These are phyloP conservation scores for Carposina sasakii DNA, from an alignment of 1,140 invertebrate species.

Conservation along the genomic window DNA sequence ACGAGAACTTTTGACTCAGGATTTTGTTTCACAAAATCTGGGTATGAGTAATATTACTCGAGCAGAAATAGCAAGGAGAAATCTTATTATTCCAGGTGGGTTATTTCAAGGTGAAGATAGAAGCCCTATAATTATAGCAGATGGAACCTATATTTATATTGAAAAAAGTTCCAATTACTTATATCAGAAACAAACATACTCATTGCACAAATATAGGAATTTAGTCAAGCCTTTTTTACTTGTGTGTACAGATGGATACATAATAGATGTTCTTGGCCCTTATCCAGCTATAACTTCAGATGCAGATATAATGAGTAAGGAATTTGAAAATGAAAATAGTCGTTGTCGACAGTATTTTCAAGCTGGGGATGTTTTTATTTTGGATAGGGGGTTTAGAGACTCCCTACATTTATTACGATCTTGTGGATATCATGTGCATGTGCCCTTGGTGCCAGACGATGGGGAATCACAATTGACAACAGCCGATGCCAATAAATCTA, in stretches of 20 bases:
- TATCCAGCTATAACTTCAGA: slow-evolving; percentile 16
- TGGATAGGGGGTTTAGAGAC: slow-evolving; percentile 14
- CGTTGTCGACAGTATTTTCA: slow-evolving; percentile 9
- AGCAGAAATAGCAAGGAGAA: slow-evolving; percentile 6
- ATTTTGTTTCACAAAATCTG: slow-evolving; percentile 8
- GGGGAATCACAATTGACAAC: slow-evolving; percentile 12
- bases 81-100: slow-evolving; percentile 13
- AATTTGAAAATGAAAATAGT: neutral
- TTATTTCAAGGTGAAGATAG: neutral
- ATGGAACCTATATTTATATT: slow-evolving; percentile 21
- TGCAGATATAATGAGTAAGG: slow-evolving; percentile 15
- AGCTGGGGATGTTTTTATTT: slow-evolving; percentile 9
- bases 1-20: slow-evolving; percentile 4
- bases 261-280: slow-evolving; percentile 6
- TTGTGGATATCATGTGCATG: slow-evolving; percentile 3
- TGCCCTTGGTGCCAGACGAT: neutral
- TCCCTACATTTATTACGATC: slow-evolving; percentile 8
- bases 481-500: slow-evolving; percentile 5
- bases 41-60: slow-evolving; percentile 13
- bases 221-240: slow-evolving; percentile 16
- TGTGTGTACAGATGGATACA: slow-evolving; percentile 6
- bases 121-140: neutral
- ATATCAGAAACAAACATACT: slow-evolving; percentile 9
- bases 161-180: slow-evolving; percentile 18
- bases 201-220: slow-evolving; percentile 17